A percentile compares a stretch with the other conserved stretches of the same genome.
Evolutionary conservation across 2,797 vertebrate species (phyloP).

Genomic region (Petrocephalus sullivani): DNA sequence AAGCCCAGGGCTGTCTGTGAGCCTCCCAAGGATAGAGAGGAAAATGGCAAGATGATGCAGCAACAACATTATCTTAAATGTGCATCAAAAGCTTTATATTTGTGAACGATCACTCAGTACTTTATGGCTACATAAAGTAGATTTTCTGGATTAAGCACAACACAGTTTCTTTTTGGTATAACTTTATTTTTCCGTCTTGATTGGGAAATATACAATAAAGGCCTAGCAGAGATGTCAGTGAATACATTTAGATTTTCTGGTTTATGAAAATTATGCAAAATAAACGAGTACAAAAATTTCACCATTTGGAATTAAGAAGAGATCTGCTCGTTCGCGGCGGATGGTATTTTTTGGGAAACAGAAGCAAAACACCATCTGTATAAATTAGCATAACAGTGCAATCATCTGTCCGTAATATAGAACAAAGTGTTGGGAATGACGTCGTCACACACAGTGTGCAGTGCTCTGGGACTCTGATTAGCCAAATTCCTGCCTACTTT

Average conservation of each 20-base stretch:
- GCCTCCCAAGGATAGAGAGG: background rate
- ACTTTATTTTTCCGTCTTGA: slow-evolving; percentile 52
- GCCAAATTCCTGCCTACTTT: background rate
- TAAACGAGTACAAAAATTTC: slow-evolving; percentile 32
- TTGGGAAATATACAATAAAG: slow-evolving; percentile 43
- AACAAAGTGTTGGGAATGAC: background rate
- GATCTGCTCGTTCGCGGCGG: background rate
- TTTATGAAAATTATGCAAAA: slow-evolving; percentile 40
- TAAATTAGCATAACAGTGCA: background rate
- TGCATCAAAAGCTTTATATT: background rate
- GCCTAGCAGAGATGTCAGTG: slow-evolving; percentile 54
- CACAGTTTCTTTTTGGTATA: background rate
- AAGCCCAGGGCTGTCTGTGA: background rate
- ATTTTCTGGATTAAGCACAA: too few species aligned
- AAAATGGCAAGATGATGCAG: background rate
- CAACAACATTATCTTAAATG: background rate
- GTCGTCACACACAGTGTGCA: background rate
- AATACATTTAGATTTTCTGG: slow-evolving; percentile 48
- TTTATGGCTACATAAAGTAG: too few species aligned
- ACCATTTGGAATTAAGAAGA: background rate
- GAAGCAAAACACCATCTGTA: background rate
- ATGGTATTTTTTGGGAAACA: slow-evolving; percentile 17
- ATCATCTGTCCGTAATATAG: background rate
- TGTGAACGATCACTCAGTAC: background rate
- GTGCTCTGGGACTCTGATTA: background rate